Conservation (phyloP, 2,888 invertebrate species). For the Chrysopilus asiliformis region DNA sequence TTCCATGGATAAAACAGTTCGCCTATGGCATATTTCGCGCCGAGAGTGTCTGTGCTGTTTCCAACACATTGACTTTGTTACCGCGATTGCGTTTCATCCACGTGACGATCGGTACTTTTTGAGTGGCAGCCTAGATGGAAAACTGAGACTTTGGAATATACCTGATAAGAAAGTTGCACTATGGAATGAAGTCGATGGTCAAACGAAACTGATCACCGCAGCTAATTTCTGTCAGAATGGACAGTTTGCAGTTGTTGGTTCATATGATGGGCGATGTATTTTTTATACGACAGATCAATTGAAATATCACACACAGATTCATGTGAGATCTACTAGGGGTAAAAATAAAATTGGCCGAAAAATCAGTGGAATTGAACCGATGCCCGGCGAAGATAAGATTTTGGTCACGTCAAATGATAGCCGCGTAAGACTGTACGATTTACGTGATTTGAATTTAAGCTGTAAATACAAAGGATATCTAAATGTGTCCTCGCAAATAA, state of each 20-base stretch:
- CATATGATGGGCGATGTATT: constrained; percentile 95
- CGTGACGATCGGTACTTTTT: constrained; percentile 80
- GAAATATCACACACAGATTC: constrained; percentile 95
- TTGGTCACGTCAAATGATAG: constrained; percentile 97
- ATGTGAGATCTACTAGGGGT: constrained; percentile 89
- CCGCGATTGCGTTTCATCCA: constrained; percentile 97
- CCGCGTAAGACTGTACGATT: constrained; percentile 86
- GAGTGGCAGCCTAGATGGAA: constrained; percentile 95
- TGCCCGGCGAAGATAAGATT: constrained; percentile 91
- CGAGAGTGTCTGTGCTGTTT: constrained; percentile 97
- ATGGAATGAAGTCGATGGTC: constrained; percentile 96
- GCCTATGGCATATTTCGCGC: constrained; percentile 94
- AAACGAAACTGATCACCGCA: constrained; percentile 86
- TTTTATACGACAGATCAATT: constrained; percentile 97
- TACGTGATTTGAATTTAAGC: constrained; percentile 83
- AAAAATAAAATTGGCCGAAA: constrained; percentile 90
- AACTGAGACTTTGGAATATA: constrained; percentile 97
- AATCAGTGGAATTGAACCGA: constrained; percentile 93
- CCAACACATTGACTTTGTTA: constrained; percentile 98
- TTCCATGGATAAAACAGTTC: constrained; percentile 96
- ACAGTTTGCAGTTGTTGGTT: constrained; percentile 95
- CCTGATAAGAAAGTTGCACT: constrained; percentile 98
- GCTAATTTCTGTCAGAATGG: constrained; percentile 97
- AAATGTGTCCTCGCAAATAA: constrained; percentile 93
- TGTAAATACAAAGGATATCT: constrained; percentile 92